Conservation (phyloP, 2,113 vertebrate genomes). For the Zapornia atra region DNA sequence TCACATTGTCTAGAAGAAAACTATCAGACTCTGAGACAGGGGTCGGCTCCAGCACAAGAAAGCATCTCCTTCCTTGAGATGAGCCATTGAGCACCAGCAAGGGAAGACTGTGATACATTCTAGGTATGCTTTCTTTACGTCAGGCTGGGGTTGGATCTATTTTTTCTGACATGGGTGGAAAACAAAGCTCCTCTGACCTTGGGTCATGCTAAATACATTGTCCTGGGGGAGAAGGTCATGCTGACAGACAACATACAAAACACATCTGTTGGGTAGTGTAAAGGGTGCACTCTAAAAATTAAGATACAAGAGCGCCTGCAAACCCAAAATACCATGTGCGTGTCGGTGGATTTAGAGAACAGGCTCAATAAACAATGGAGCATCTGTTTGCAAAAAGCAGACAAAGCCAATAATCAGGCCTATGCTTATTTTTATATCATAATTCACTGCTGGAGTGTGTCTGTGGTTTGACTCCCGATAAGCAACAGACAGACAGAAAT, state of each 20-base stretch:
- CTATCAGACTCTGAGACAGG: not conserved
- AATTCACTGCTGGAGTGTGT: conserved; percentile 4
- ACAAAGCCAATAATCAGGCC: conserved; percentile 57
- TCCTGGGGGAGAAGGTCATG: not conserved
- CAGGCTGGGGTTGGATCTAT: not conserved
- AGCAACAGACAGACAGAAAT: conserved; percentile 12
- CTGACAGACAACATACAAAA: accelerated
- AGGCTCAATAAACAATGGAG: conserved; percentile 22
- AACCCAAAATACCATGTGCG: accelerated
- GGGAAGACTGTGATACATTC: accelerated
- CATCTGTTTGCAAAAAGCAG: conserved; percentile 47
- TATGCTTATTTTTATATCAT: conserved; percentile 40
- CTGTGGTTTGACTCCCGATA: conserved; percentile 37
- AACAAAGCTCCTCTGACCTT: not conserved
- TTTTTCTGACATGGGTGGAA: accelerated
- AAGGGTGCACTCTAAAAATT: not conserved
- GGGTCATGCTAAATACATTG: not conserved
- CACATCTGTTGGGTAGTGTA: not conserved
- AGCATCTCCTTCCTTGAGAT: not conserved
- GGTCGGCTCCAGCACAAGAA: not conserved
- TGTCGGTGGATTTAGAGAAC: not conserved
- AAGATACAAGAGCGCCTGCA: not conserved
- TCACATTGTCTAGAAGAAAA: not conserved
- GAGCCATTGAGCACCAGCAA: accelerated
- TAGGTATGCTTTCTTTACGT: accelerated